These are phyloP conservation scores for Neopipo cinnamomea DNA, from an alignment of 2,113 vertebrate species.

Conservation along the genomic window DNA sequence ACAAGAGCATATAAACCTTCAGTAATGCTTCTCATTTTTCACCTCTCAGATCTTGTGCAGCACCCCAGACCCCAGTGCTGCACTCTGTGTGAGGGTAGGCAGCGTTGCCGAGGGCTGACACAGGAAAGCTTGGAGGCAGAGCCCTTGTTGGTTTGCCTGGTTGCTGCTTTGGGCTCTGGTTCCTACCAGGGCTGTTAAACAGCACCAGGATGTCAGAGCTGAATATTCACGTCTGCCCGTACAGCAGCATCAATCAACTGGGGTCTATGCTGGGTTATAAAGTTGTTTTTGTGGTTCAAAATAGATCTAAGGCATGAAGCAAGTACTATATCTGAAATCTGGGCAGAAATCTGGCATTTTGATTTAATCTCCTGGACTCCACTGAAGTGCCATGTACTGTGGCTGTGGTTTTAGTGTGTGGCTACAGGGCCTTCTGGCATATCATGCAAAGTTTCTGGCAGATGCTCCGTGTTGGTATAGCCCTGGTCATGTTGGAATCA, in stretches of 20 bases:
- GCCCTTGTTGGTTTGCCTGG: not conserved
- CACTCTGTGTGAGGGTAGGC: not conserved
- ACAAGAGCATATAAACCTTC: not conserved
- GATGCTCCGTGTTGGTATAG: not conserved
- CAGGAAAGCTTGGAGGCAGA: not conserved
- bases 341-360: not conserved
- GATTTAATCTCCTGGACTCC: not conserved
- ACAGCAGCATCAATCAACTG: not conserved
- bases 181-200: not conserved
- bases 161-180: not conserved
- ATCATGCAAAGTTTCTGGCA: not conserved
- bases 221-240: accelerated
- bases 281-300: not conserved
- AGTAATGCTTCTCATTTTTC: not conserved
- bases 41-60: not conserved
- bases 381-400: not conserved
- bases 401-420: not conserved
- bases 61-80: not conserved
- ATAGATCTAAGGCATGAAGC: not conserved
- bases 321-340: not conserved
- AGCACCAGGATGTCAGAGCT: not conserved
- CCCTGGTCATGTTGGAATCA: not conserved
- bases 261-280: not conserved
- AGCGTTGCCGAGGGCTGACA: accelerated
- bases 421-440: not conserved